Conservation (phyloP, 2,888 invertebrate species). For the Tribolium freemani region DNA sequence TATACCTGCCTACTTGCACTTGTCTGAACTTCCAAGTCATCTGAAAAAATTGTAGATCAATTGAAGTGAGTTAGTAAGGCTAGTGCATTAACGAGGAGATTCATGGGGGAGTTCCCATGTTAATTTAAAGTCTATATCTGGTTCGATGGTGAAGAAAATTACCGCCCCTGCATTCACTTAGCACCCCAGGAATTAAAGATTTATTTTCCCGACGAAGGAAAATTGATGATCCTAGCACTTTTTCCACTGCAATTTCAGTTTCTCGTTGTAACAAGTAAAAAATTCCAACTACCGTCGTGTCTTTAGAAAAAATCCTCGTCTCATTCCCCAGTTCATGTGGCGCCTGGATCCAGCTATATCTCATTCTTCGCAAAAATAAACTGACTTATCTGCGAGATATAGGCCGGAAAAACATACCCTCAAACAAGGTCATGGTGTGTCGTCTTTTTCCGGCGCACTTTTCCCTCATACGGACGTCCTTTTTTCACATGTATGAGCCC, state of each 20-base stretch:
- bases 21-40: background rate
- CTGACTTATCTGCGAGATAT: slow-evolving; percentile 65
- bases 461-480: slow-evolving; percentile 44
- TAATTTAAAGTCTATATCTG: slow-evolving; percentile 5
- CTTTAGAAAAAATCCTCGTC: slow-evolving; percentile 31
- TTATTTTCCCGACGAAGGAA: background rate
- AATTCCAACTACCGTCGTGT: slow-evolving; percentile 5
- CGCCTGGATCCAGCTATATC: slow-evolving; percentile 63
- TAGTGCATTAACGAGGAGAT: background rate
- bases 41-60: background rate
- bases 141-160: background rate
- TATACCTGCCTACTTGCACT: slow-evolving; percentile 13
- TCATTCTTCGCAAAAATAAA: slow-evolving; percentile 65
- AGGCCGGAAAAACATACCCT: slow-evolving; percentile 65
- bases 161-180: background rate
- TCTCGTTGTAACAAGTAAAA: background rate
- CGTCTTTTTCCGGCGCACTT: slow-evolving; percentile 48
- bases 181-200: background rate
- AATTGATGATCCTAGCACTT: background rate
- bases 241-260: background rate
- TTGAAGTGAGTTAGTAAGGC: too few relatives aligned
- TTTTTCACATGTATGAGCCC: slow-evolving; percentile 54
- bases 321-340: slow-evolving; percentile 58
- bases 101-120: background rate
- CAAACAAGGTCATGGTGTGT: slow-evolving; percentile 61